Conservation (phyloP, 2,888 invertebrate genomes). For the Euproctis similis region DNA sequence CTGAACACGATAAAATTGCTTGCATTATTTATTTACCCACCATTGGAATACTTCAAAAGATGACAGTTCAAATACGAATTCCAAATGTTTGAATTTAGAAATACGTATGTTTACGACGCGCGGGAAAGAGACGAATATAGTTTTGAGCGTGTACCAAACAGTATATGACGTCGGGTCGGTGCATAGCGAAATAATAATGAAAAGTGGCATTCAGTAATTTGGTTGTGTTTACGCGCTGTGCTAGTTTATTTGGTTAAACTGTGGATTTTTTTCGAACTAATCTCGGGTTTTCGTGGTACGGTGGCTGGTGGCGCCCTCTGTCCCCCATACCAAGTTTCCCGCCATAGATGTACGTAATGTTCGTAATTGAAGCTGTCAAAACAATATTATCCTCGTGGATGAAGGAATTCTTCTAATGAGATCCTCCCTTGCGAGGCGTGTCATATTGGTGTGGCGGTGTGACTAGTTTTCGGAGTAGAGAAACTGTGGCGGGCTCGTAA, state of each 20-base stretch:
- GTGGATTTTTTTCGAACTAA: constrained; percentile 36
- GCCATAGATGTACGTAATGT: constrained; percentile 35
- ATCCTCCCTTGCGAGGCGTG: constrained; percentile 14
- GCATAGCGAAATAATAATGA: constrained; percentile 74
- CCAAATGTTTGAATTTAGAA: constrained; percentile 54
- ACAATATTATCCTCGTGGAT: constrained; percentile 45
- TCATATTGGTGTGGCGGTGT: constrained; percentile 27
- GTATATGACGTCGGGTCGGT: constrained; percentile 63
- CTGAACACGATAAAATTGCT: constrained; percentile 27
- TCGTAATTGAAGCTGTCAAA: constrained; percentile 59
- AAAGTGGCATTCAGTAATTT: constrained; percentile 74
- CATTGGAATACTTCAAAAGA: constrained; percentile 21
- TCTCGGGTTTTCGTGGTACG: constrained; percentile 19
- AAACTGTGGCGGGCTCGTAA: constrained; percentile 42
- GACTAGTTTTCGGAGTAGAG: constrained; percentile 47
- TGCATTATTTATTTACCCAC: constrained; percentile 25
- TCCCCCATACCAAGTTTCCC: constrained; percentile 25
- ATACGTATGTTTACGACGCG: constrained; percentile 39
- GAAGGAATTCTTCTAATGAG: constrained; percentile 22
- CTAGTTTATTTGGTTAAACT: constrained; percentile 64
- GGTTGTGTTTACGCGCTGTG: constrained; percentile 73
- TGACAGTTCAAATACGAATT: constrained; percentile 45
- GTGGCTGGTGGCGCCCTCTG: constrained; percentile 50
- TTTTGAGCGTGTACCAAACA: constrained; percentile 51
- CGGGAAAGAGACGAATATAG: constrained; percentile 55